Conservation (phyloP, 2,888 invertebrate species). For the Drosophila pegasa region DNA sequence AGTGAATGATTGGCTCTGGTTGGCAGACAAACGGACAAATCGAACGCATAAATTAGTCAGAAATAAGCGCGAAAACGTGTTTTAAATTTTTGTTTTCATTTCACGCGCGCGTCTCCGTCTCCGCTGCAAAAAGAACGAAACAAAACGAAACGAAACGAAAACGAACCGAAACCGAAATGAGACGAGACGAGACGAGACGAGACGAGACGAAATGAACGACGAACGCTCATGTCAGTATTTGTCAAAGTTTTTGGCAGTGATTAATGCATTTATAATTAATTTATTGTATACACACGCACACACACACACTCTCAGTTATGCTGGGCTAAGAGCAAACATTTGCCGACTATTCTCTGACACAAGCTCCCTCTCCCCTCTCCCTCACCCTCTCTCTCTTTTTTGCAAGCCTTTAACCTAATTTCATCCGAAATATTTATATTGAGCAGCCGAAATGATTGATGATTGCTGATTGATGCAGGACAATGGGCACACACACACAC, state of each 20-base stretch:
- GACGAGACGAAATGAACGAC: slow-evolving; percentile 63
- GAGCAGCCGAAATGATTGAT: slow-evolving; percentile 70
- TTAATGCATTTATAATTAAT: slow-evolving; percentile 83
- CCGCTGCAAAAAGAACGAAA: slow-evolving; percentile 35
- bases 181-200: slow-evolving; percentile 16
- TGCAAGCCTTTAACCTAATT: slow-evolving; percentile 78
- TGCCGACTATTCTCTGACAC: slow-evolving; percentile 53
- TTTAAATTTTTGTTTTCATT: slow-evolving; percentile 79
- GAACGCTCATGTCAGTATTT: slow-evolving; percentile 81
- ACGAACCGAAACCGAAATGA: slow-evolving; percentile 6
- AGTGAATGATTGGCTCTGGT: slow-evolving; percentile 44
- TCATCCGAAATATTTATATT: slow-evolving; percentile 77
- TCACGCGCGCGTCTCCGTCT: slow-evolving; percentile 48
- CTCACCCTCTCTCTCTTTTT: not conserved
- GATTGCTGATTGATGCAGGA: slow-evolving; percentile 65
- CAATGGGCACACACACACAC: slow-evolving; percentile 38
- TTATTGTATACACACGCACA: slow-evolving; percentile 65
- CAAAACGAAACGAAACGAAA: slow-evolving; percentile 3
- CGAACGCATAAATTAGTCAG: slow-evolving; percentile 78
- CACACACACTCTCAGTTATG: slow-evolving; percentile 5
- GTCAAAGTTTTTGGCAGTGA: slow-evolving; percentile 82
- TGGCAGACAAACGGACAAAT: slow-evolving; percentile 59
- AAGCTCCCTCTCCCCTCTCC: slow-evolving; percentile 27
- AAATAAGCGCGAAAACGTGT: slow-evolving; percentile 82
- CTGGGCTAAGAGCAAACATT: slow-evolving; percentile 28